Evolutionary conservation across 2,113 vertebrate genomes (phyloP).

Genomic region (Spilogale gracilis): DNA sequence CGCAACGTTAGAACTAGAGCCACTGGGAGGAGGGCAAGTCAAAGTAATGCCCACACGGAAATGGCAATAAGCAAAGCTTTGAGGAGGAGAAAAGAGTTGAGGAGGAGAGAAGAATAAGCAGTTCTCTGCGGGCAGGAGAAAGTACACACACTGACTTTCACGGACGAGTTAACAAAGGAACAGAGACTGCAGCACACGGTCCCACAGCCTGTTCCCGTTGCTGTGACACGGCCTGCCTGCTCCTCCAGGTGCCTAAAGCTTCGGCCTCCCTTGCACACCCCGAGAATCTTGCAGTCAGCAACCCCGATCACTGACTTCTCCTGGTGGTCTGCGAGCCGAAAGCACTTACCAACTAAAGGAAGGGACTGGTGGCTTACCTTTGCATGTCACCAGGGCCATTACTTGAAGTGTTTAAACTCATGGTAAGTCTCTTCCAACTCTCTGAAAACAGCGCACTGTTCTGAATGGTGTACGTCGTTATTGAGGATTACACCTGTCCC

Average conservation of each 20-base stretch:
- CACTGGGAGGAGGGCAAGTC: not conserved
- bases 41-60: not conserved
- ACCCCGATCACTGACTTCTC: not conserved
- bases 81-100: not conserved
- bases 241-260: not conserved
- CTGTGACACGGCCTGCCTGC: not conserved
- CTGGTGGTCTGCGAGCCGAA: not conserved
- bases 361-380: constrained; percentile 72
- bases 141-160: not conserved
- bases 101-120: not conserved
- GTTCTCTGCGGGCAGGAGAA: not conserved
- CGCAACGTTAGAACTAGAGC: not conserved
- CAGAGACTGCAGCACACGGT: not conserved
- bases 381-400: constrained; percentile 63
- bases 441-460: constrained; percentile 45
- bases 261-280: not conserved
- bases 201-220: not conserved
- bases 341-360: constrained; percentile 11
- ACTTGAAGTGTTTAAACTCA: constrained; percentile 72
- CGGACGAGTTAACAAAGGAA: not conserved
- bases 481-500: constrained; percentile 46
- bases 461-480: constrained; percentile 51
- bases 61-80: not conserved
- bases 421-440: constrained; percentile 66
- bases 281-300: not conserved